Evolutionary conservation across 2,113 vertebrate species (phyloP).

Genomic region (Oceanodroma tethys): DNA sequence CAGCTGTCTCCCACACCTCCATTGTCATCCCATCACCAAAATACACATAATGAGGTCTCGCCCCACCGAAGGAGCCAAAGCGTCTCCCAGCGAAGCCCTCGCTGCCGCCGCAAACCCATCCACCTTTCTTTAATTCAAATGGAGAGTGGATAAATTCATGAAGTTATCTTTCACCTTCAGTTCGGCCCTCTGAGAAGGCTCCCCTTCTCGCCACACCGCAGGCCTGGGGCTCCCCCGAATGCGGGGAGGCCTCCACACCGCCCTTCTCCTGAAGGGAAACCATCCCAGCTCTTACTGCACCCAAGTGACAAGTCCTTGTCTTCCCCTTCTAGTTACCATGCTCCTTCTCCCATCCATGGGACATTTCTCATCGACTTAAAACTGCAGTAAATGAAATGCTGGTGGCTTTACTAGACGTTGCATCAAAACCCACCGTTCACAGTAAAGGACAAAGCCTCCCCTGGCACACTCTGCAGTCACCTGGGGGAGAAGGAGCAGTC

Average conservation of each 20-base stretch:
- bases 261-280: not conserved
- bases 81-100: not conserved
- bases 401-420: not conserved
- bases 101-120: not conserved
- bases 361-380: not conserved
- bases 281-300: not conserved
- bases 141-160: not conserved
- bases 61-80: conserved; percentile 9
- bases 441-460: not conserved
- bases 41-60: conserved; percentile 40
- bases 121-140: not conserved
- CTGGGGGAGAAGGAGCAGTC: not conserved
- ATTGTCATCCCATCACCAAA: conserved; percentile 64
- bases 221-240: not conserved
- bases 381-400: not conserved
- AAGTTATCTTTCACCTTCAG: not conserved
- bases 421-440: not conserved
- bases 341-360: not conserved
- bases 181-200: not conserved
- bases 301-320: too few relatives aligned
- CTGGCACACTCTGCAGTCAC: not conserved
- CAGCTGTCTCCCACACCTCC: conserved; percentile 24
- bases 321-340: not conserved
- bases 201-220: not conserved
- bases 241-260: accelerated